Conservation (phyloP, 2,797 vertebrate genomes). For the Chrosomus eos region DNA sequence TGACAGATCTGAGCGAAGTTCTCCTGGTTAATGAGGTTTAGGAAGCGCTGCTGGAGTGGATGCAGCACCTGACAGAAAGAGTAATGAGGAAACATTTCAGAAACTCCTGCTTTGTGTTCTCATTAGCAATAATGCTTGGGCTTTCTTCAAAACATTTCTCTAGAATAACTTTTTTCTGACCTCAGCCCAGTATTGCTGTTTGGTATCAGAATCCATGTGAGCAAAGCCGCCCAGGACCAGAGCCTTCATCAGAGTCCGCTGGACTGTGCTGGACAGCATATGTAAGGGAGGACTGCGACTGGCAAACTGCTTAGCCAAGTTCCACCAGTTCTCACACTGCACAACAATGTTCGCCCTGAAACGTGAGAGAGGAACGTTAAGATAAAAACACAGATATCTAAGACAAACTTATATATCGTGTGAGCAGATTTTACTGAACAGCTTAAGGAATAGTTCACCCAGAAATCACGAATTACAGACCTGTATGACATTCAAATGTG, state of each 20-base stretch:
- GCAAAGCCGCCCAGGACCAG: constrained; percentile 97
- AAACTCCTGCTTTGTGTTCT: not conserved
- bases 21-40: constrained; percentile 98
- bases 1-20: constrained; percentile 98
- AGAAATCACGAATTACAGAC: not conserved
- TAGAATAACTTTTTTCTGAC: constrained; percentile 66
- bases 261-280: constrained; percentile 93
- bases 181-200: constrained; percentile 99
- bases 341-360: constrained; percentile 95
- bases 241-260: constrained; percentile 96
- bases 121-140: not conserved
- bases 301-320: constrained; percentile 96
- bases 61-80: constrained; percentile 86
- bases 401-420: not conserved
- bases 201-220: constrained; percentile 96
- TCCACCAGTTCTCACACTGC: constrained; percentile 99
- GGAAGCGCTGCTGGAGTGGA: constrained; percentile 95
- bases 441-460: not conserved
- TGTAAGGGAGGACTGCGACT: constrained; percentile 93
- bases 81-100: not conserved
- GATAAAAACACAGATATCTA: not conserved
- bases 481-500: not conserved
- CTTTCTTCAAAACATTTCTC: not conserved
- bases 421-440: not conserved
- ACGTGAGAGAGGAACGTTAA: not conserved